Percentiles rank a stretch among this genome's conserved stretches.
Conservation (phyloP, 2,888 invertebrate species). For the Drosophila koepferae region DNA sequence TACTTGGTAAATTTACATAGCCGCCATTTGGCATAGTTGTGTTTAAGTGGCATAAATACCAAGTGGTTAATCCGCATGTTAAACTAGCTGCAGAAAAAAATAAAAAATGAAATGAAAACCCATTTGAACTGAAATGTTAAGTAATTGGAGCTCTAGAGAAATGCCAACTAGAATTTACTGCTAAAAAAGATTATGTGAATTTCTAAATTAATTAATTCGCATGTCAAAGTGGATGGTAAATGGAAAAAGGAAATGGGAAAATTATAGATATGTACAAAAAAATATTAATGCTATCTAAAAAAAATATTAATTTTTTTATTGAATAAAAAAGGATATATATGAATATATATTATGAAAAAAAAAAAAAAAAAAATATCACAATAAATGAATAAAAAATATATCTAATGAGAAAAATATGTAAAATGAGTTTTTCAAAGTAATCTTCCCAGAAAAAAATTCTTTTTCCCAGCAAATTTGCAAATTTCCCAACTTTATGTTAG, state of each 20-base stretch:
- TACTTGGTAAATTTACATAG: slow-evolving; percentile 44
- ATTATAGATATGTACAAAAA: too few species aligned
- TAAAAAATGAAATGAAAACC: neutral
- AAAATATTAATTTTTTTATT: too few species aligned
- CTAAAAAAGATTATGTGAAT: neutral
- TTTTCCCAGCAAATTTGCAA: neutral
- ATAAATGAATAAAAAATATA: too few species aligned
- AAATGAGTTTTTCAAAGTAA: too few species aligned
- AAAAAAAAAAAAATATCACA: too few species aligned
- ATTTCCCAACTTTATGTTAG: neutral
- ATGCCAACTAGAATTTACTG: neutral
- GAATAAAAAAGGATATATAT: too few species aligned
- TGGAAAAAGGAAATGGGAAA: too few species aligned
- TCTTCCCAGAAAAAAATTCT: too few species aligned
- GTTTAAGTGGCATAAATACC: slow-evolving; percentile 16
- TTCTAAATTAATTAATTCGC: neutral
- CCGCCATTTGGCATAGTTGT: slow-evolving; percentile 24
- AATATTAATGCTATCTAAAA: neutral
- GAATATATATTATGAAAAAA: too few species aligned
- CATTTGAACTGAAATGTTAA: neutral
- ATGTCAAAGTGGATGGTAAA: neutral
- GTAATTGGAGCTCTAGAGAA: neutral
- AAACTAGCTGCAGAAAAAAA: neutral
- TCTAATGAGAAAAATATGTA: too few species aligned
- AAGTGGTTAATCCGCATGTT: slow-evolving; percentile 12